Evolutionary conservation across 2,888 invertebrate species (phyloP).

Genomic region (Thymelicus acteon): DNA sequence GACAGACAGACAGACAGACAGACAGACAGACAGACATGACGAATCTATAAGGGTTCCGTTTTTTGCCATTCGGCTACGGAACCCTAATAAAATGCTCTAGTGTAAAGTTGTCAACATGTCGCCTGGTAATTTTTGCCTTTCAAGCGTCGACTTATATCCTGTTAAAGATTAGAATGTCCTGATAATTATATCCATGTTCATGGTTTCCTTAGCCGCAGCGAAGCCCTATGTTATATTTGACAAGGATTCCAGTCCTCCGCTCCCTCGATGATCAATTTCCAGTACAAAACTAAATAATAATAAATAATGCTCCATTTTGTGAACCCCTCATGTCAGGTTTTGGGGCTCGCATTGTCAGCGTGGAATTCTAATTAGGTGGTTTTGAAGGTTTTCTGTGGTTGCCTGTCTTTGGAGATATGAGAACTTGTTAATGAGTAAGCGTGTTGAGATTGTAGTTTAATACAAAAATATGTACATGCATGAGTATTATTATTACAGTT

Average conservation of each 20-base stretch:
- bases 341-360: slow-evolving; percentile 27
- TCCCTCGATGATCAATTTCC: slow-evolving; percentile 70
- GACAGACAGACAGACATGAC: no score
- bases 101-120: no score
- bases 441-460: no score
- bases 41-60: no score
- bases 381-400: slow-evolving; percentile 35
- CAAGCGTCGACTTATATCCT: no score
- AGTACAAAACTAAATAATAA: slow-evolving; percentile 70
- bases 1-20: no score
- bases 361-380: slow-evolving; percentile 45
- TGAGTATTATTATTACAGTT: no score
- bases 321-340: slow-evolving; percentile 51
- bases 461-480: no score
- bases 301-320: slow-evolving; percentile 56
- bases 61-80: no score
- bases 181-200: not conserved
- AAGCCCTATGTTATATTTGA: slow-evolving; percentile 55
- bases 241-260: slow-evolving; percentile 64
- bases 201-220: slow-evolving; percentile 20
- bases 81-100: no score
- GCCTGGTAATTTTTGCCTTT: no score
- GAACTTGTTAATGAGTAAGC: not conserved
- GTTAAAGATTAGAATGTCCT: slow-evolving; percentile 2
- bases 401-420: slow-evolving; percentile 7